Evolutionary conservation across 2,888 invertebrate species (phyloP), one percentile per base, ranked within the genome.

Genomic region (Myopa testacea): DNA sequence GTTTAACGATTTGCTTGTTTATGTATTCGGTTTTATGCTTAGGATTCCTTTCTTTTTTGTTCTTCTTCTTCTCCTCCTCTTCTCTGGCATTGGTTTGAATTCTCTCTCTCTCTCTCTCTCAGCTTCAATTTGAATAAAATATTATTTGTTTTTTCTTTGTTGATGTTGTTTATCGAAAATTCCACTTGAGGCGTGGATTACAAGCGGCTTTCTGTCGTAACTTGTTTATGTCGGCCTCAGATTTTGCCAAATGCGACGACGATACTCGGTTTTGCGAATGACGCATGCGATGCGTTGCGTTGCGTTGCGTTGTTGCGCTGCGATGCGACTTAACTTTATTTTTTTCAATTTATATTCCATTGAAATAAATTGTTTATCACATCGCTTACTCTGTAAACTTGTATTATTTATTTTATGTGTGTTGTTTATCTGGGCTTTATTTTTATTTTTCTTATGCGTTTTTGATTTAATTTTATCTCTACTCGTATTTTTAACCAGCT

Each of bases 61-160:
- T 69, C 75, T 73, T n/a, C 68, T 72, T 38, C 60, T 69, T 37
- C 67, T 26, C 26, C 26, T 26, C 26, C 26, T 26, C 26, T 26
- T 26, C 26, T 26, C 2, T 26, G 26, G 26, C 26, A 26, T 1
- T 2, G 26, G 1, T 26, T 26, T 26, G 26, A 26, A 26, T 26
- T 26, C 26, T 26, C 26, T 26, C 12, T 45, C 58, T n/a, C n/a
- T 55, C 14, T 14, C 14, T 50, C 12, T 45, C 58, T n/a, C n/a
- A 45, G 52, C 63, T 45, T 63, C 71, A 55, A 65, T 76, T 76
- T 63, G 65, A 71, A 76, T 65, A 71, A 67, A 73, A 72, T 77
- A 58, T 72, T 72, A 26, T 45, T 67, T 72, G 72, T 72, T 45
- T 38, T 63, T 45, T 14, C 52, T 40, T 40, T 19, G 34, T 63